Evolutionary conservation across 2,888 invertebrate genomes (phyloP).

Genomic region (Tetropium fuscum): DNA sequence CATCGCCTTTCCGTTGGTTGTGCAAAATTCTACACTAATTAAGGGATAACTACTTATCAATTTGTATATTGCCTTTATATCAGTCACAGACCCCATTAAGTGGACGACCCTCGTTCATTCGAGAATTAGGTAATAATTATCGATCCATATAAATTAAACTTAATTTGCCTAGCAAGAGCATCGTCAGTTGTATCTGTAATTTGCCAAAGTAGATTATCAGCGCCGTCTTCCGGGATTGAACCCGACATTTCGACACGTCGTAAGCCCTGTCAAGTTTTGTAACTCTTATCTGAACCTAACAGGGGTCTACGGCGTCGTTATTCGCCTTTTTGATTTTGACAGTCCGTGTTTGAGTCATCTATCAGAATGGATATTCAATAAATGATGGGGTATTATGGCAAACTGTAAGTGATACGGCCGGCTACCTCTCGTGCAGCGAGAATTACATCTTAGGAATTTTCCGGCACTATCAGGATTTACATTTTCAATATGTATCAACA

Average conservation of each 20-base stretch:
- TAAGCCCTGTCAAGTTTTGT: conserved; percentile 47
- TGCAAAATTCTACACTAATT: too few relatives aligned
- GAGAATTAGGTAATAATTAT: too few relatives aligned
- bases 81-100: too few relatives aligned
- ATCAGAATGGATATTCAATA: conserved; percentile 59
- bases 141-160: conserved; percentile 4
- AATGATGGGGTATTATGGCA: conserved; percentile 55
- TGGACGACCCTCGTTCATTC: too few relatives aligned
- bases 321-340: conserved; percentile 51
- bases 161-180: conserved; percentile 1
- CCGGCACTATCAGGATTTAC: conserved; percentile 16
- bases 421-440: conserved; percentile 12
- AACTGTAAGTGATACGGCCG: conserved; percentile 25
- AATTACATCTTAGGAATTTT: conserved; percentile 23
- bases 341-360: conserved; percentile 55
- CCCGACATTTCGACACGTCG: conserved; percentile 44
- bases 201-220: conserved; percentile 39
- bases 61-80: too few relatives aligned
- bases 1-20: too few relatives aligned
- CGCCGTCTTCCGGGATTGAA: conserved; percentile 40
- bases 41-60: too few relatives aligned
- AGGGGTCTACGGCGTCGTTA: conserved; percentile 52
- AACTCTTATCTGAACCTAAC: conserved; percentile 44
- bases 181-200: conserved; percentile 7
- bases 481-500: conserved; percentile 26